Conservation (phyloP, 1,140 invertebrate species). For the Linepithema humile region DNA sequence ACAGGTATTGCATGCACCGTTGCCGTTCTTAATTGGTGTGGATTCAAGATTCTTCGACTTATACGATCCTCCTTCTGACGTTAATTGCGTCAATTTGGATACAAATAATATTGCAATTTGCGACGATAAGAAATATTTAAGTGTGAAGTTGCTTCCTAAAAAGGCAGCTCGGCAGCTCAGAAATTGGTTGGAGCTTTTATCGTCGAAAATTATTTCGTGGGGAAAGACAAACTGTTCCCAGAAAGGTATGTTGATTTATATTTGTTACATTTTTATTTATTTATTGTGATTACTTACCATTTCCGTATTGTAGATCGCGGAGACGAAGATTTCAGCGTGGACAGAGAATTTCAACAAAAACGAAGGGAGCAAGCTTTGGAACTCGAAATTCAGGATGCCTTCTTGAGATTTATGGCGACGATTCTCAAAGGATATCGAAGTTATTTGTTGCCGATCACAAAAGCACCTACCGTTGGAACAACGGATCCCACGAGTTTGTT, state of each 20-base stretch:
- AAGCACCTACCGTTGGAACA: slow-evolving; percentile 95
- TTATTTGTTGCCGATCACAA: slow-evolving; percentile 97
- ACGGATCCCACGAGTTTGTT: slow-evolving; percentile 98
- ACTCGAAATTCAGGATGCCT: slow-evolving; percentile 98
- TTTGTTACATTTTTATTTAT: neutral
- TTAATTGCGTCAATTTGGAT: slow-evolving; percentile 99
- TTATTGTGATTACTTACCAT: slow-evolving; percentile 4
- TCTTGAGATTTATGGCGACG: slow-evolving; percentile 97
- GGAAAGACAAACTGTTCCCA: slow-evolving; percentile 75
- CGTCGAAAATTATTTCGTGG: slow-evolving; percentile 85
- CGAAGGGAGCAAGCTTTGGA: slow-evolving; percentile 92
- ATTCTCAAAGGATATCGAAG: slow-evolving; percentile 96
- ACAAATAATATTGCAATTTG: slow-evolving; percentile 97
- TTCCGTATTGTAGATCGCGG: slow-evolving; percentile 58
- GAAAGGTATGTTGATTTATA: slow-evolving; percentile 78
- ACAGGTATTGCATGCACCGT: slow-evolving; percentile 95
- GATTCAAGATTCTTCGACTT: slow-evolving; percentile 99
- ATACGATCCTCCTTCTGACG: slow-evolving; percentile 97
- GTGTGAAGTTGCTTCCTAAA: slow-evolving; percentile 94
- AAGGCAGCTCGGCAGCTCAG: slow-evolving; percentile 92
- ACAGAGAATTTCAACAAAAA: slow-evolving; percentile 90
- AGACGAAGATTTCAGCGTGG: slow-evolving; percentile 85
- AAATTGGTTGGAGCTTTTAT: slow-evolving; percentile 89
- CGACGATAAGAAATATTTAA: slow-evolving; percentile 94
- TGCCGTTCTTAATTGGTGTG: slow-evolving; percentile 98